Evolutionary conservation across 2,888 invertebrate genomes (phyloP).

Genomic region (Euplagia quadripunctaria): DNA sequence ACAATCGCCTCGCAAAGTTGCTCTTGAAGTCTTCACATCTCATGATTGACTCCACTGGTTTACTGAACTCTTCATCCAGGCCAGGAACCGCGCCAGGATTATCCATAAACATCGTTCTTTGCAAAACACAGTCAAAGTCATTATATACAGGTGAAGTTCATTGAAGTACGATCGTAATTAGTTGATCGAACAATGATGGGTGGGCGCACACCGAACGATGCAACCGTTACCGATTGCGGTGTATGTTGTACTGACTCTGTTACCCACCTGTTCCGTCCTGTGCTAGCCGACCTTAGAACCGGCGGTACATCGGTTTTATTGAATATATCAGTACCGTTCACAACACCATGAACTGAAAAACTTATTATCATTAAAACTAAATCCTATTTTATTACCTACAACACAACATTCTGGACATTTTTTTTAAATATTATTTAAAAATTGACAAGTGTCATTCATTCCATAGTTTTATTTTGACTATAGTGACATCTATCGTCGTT

Average conservation of each 20-base stretch:
- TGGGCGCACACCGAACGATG: slow-evolving; percentile 46
- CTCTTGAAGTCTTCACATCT: slow-evolving; percentile 84
- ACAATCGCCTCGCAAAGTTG: slow-evolving; percentile 81
- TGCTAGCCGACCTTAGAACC: slow-evolving; percentile 1
- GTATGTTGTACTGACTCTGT: slow-evolving; percentile 47
- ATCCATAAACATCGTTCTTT: slow-evolving; percentile 70
- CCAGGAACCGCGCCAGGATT: slow-evolving; percentile 55
- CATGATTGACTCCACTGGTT: slow-evolving; percentile 83
- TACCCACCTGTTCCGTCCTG: slow-evolving; percentile 35
- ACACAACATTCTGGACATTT: not conserved
- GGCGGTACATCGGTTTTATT: not conserved
- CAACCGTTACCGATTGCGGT: slow-evolving; percentile 54
- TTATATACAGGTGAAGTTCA: slow-evolving; percentile 56
- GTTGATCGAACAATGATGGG: slow-evolving; percentile 52
- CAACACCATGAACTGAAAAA: not conserved
- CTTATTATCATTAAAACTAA: not conserved
- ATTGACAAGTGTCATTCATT: not conserved
- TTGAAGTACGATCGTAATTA: slow-evolving; percentile 51
- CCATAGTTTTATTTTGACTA: not conserved
- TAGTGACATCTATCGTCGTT: slow-evolving; percentile 15
- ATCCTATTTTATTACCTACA: slow-evolving; percentile 6
- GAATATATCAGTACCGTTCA: not conserved
- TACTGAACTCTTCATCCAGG: slow-evolving; percentile 73
- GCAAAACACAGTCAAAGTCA: slow-evolving; percentile 57
- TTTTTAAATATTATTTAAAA: not conserved